These are phyloP conservation scores for Gobiocypris rarus DNA, from an alignment of 2,113 vertebrate genomes.

Conservation along the genomic window DNA sequence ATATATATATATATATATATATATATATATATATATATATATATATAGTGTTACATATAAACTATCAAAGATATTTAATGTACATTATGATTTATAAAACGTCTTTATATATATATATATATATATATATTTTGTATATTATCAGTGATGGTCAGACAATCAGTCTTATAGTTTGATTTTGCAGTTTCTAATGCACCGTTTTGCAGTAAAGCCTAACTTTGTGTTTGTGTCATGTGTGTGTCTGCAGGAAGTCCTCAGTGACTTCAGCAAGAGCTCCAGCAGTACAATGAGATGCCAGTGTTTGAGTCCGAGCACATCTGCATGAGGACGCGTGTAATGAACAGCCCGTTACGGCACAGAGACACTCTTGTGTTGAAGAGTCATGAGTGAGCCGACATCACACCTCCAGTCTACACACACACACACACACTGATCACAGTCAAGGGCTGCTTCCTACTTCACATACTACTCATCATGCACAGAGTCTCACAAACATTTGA, in stretches of 20 bases:
- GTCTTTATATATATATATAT: no score
- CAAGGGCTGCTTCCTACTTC: background rate
- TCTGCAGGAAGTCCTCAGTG: background rate
- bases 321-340: slow-evolving; percentile 28
- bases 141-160: no score
- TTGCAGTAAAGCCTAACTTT: background rate
- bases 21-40: no score
- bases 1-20: no score
- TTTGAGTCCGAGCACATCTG: slow-evolving; percentile 45
- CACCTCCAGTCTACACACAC: no score
- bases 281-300: slow-evolving; percentile 37
- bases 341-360: slow-evolving; percentile 30
- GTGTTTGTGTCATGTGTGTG: background rate
- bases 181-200: background rate
- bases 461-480: background rate
- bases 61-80: no score
- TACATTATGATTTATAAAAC: no score
- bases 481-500: background rate
- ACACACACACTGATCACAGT: background rate
- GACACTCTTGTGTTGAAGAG: slow-evolving; percentile 28
- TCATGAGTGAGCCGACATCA: slow-evolving; percentile 2
- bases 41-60: no score
- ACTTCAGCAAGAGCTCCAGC: background rate
- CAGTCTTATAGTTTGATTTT: background rate
- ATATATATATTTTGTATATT: no score